Conservation (phyloP, 23 tunicate genomes). For the Corella eumyota region DNA sequence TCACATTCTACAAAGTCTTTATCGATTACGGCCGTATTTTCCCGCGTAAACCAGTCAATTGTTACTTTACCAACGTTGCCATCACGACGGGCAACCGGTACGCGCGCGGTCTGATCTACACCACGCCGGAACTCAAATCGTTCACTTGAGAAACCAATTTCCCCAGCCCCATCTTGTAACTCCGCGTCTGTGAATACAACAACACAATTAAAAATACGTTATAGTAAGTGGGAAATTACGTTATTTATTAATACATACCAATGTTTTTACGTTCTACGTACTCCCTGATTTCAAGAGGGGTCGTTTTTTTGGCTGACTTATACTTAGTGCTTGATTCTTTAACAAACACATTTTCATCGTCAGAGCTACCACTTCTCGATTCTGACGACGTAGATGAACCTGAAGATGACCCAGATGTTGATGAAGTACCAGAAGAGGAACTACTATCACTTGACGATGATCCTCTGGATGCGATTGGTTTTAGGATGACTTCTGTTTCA, state of each 20-base stretch:
- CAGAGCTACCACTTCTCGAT: conserved; percentile 10
- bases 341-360: conserved; percentile 6
- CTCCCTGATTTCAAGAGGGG: neutral
- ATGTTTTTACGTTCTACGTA: neutral
- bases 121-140: conserved; percentile 6
- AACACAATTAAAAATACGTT: no score
- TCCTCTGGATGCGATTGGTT: conserved; percentile 6
- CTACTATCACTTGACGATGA: neutral
- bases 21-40: conserved; percentile 69
- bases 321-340: neutral
- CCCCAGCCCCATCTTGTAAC: conserved; percentile 19
- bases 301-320: conserved; percentile 6
- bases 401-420: conserved; percentile 2
- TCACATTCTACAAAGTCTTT: conserved; percentile 45
- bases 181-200: no score
- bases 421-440: neutral
- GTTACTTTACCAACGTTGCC: conserved; percentile 31
- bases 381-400: neutral
- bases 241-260: no score
- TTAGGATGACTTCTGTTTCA: conserved; percentile 69
- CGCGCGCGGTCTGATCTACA: conserved; percentile 21
- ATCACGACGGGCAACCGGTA: conserved; percentile 40
- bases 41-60: conserved; percentile 79
- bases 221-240: no score
- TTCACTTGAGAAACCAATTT: conserved; percentile 43